Conservation (phyloP, 1,140 invertebrate genomes). For the Trinorchestia longiramus region DNA sequence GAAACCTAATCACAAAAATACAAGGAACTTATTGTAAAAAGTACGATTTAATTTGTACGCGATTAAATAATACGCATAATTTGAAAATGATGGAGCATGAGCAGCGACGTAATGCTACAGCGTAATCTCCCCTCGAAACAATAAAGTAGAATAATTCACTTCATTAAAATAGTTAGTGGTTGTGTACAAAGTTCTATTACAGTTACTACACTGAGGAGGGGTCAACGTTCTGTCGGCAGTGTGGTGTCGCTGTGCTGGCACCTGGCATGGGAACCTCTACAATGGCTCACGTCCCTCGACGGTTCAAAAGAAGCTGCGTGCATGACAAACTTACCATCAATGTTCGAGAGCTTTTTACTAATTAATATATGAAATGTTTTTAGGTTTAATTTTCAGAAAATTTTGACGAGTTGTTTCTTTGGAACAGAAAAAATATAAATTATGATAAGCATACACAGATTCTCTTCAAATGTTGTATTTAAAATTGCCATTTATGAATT, state of each 20-base stretch:
- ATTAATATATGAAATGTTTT: not conserved
- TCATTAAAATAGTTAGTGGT: too few species aligned
- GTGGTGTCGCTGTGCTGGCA: not conserved
- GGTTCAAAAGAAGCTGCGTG: not conserved
- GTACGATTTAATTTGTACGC: too few species aligned
- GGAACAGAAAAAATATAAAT: not conserved
- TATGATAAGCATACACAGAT: not conserved
- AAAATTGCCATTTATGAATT: not conserved
- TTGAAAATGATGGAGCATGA: too few species aligned
- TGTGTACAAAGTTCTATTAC: too few species aligned
- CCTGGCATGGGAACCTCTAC: not conserved
- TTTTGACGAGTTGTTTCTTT: not conserved
- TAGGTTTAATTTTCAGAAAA: not conserved
- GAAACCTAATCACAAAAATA: too few species aligned
- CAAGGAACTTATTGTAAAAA: too few species aligned
- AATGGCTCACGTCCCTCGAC: not conserved
- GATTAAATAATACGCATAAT: too few species aligned
- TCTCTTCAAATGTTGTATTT: not conserved
- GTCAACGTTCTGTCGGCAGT: not conserved
- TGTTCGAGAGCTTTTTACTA: not conserved
- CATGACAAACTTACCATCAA: not conserved
- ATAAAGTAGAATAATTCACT: too few species aligned
- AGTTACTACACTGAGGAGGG: not conserved
- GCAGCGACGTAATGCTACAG: too few species aligned
- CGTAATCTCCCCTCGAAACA: too few species aligned